Conservation (phyloP, 2,888 invertebrate species). For the Tridacna crocea region DNA sequence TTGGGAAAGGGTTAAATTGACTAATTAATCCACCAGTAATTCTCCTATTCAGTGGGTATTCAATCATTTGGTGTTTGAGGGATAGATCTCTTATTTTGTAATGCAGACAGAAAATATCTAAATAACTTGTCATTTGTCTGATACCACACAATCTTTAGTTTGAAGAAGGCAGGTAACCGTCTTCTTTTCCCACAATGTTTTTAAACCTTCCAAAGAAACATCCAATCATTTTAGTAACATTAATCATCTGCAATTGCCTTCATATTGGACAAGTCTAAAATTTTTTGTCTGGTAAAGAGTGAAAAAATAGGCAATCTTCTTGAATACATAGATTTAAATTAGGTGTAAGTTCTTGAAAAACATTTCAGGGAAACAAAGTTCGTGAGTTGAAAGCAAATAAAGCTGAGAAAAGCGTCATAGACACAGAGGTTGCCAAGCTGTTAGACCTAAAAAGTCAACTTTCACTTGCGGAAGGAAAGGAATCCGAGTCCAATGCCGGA, state of each 20-base stretch:
- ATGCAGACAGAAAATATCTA: too few species aligned
- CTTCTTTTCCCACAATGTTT: conserved; percentile 3
- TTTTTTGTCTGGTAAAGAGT: neutral
- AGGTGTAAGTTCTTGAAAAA: neutral
- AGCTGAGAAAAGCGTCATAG: conserved; percentile 90
- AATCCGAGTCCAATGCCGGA: conserved; percentile 26
- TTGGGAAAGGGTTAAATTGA: too few species aligned
- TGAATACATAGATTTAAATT: too few species aligned
- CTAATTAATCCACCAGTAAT: too few species aligned
- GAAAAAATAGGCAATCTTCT: neutral
- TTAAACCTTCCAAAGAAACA: neutral
- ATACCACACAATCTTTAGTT: too few species aligned
- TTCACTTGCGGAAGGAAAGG: conserved; percentile 75
- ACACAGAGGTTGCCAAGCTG: conserved; percentile 90
- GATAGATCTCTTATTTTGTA: too few species aligned
- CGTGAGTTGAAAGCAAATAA: conserved; percentile 91
- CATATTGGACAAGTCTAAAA: too few species aligned
- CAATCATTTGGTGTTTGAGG: too few species aligned
- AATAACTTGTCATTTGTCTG: too few species aligned
- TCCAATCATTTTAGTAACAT: too few species aligned
- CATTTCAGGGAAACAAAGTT: conserved; percentile 89
- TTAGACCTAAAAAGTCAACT: conserved; percentile 91
- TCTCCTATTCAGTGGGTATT: conserved; percentile 83
- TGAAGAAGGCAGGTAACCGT: neutral
- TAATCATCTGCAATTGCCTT: too few species aligned